These are phyloP conservation scores for Heterochromis multidens DNA, from an alignment of 2,113 vertebrate species.

Conservation along the genomic window DNA sequence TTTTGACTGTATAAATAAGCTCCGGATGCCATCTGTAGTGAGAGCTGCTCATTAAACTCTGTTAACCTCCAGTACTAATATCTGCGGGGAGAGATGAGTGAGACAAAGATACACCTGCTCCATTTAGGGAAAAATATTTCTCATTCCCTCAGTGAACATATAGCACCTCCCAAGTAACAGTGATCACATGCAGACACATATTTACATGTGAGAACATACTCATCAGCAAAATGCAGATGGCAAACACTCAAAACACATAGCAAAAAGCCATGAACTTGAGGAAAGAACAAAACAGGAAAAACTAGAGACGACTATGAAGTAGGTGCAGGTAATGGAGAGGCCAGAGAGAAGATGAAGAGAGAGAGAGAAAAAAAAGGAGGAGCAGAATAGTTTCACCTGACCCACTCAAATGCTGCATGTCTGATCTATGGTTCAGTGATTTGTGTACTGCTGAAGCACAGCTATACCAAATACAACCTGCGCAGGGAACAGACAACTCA, in stretches of 20 bases:
- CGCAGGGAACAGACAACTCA: constrained; percentile 22
- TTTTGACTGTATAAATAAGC: constrained; percentile 42
- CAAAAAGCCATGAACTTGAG: background rate
- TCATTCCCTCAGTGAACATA: constrained; percentile 38
- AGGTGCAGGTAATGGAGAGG: constrained; percentile 18
- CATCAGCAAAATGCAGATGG: background rate
- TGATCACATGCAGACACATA: background rate
- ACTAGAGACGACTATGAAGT: background rate
- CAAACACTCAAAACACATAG: constrained; percentile 1
- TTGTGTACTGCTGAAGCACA: constrained; percentile 12
- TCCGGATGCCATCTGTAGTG: constrained; percentile 24
- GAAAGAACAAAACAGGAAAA: background rate
- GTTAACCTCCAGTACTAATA: constrained; percentile 61
- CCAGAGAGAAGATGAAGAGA: background rate
- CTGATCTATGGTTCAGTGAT: constrained; percentile 1
- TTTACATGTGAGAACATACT: background rate
- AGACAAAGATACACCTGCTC: constrained; percentile 57
- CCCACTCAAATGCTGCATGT: constrained; percentile 1
- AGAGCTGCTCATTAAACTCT: constrained; percentile 63
- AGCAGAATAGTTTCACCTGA: constrained; percentile 9
- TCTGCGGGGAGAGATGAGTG: constrained; percentile 35
- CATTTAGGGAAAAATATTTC: constrained; percentile 35
- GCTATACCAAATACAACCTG: constrained; percentile 37
- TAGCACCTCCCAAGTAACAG: constrained; percentile 36
- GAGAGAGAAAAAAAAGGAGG: background rate